These are phyloP conservation scores for Agonopterix arenella DNA, from an alignment of 2,888 invertebrate species.

Conservation along the genomic window DNA sequence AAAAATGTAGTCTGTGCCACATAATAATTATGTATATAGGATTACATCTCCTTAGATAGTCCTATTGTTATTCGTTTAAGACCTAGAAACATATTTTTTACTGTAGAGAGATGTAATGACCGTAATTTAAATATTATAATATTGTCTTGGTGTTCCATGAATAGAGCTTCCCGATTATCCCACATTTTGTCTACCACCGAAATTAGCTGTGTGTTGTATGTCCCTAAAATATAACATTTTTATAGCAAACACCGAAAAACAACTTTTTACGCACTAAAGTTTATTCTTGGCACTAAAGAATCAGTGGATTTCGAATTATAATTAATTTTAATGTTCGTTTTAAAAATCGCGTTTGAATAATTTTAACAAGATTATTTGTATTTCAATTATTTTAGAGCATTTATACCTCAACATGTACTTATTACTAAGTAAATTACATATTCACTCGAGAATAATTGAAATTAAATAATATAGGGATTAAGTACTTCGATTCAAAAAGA, in stretches of 20 bases:
- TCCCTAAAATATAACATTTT: slow-evolving; percentile 1
- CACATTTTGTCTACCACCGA: slow-evolving; percentile 51
- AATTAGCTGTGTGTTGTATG: slow-evolving; percentile 22
- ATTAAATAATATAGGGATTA: background rate
- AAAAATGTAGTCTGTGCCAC: slow-evolving; percentile 65
- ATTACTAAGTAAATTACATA: too few relatives aligned
- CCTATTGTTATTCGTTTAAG: slow-evolving; percentile 62
- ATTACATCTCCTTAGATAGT: slow-evolving; percentile 64
- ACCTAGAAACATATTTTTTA: slow-evolving; percentile 55
- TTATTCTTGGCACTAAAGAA: too few relatives aligned
- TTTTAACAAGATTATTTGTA: too few relatives aligned
- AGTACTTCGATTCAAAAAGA: background rate
- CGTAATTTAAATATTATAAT: slow-evolving; percentile 36
- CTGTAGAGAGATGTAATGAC: slow-evolving; percentile 48
- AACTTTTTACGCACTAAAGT: too few relatives aligned
- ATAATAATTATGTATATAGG: slow-evolving; percentile 50
- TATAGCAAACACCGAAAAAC: background rate
- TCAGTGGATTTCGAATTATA: too few relatives aligned
- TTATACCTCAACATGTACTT: too few relatives aligned
- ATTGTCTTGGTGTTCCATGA: slow-evolving; percentile 50
- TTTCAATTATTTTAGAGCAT: too few relatives aligned
- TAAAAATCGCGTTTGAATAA: too few relatives aligned
- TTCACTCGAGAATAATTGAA: too few relatives aligned
- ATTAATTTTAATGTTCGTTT: too few relatives aligned
- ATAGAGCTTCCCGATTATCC: slow-evolving; percentile 65